Percentiles rank a stretch among this genome's conserved stretches.
phyloP scores from a whole-genome alignment of 2,797 vertebrate species.

The Sebastes miniatus region DNA sequence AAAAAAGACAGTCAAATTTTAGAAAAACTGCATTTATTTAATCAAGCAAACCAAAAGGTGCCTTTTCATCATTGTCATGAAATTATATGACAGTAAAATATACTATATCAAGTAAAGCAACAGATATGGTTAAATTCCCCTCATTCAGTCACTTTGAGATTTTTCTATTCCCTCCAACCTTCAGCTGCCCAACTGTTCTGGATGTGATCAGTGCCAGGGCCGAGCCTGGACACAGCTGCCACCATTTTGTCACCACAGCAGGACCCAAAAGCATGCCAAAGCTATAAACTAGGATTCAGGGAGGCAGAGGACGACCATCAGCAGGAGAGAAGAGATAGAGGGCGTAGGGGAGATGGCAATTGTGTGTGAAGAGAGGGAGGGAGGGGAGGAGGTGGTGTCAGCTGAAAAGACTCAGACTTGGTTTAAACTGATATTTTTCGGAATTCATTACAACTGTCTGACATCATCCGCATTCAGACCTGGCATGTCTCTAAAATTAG shows the following conservation, averaged over 20 bases:
- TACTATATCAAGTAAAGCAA: background rate
- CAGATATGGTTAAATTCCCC: background rate
- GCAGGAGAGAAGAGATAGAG: slow-evolving; percentile 19
- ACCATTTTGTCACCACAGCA: slow-evolving; percentile 79
- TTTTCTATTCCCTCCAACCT: slow-evolving; percentile 4
- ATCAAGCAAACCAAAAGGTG: background rate
- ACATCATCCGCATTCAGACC: background rate
- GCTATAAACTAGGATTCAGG: slow-evolving; percentile 47
- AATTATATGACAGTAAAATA: background rate
- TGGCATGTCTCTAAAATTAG: slow-evolving; percentile 9
- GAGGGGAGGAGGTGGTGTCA: background rate
- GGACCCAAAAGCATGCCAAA: slow-evolving; percentile 66
- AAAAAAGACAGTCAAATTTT: background rate
- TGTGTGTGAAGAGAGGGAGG: slow-evolving; percentile 22
- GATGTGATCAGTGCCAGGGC: slow-evolving; percentile 56
- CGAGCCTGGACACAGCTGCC: slow-evolving; percentile 65
- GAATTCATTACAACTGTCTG: background rate
- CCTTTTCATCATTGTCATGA: background rate
- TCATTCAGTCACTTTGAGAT: background rate
- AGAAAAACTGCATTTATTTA: background rate
- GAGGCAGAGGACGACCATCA: slow-evolving; percentile 35
- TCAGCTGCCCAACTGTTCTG: slow-evolving; percentile 47
- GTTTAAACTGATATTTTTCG: background rate
- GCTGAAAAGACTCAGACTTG: background rate
- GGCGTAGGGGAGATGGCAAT: slow-evolving; percentile 25